Conservation (phyloP, 2,888 invertebrate species). For the Malthinus flaveolus region DNA sequence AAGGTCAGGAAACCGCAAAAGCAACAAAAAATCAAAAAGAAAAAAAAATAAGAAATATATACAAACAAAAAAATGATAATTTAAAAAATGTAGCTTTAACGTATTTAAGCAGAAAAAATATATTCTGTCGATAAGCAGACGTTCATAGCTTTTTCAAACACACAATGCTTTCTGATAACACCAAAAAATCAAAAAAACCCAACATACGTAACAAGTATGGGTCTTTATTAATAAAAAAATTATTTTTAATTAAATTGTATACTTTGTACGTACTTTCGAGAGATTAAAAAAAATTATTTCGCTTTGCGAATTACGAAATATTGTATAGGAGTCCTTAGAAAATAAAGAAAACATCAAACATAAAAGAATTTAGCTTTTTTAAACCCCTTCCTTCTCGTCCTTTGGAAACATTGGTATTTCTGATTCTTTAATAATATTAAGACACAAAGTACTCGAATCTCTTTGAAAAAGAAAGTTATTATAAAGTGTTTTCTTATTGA, state of each 20-base stretch:
- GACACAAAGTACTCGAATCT: slow-evolving; percentile 30
- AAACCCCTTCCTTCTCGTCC: slow-evolving; percentile 31
- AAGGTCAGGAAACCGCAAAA: slow-evolving; percentile 45
- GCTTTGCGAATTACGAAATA: neutral
- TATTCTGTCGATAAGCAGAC: neutral
- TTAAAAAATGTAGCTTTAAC: slow-evolving; percentile 4
- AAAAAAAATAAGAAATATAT: slow-evolving; percentile 15
- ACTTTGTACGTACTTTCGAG: too few species aligned
- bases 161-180: neutral
- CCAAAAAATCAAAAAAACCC: neutral
- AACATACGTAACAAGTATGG: too few species aligned
- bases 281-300: too few species aligned
- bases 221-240: too few species aligned
- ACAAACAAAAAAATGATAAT: slow-evolving; percentile 3
- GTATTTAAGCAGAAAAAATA: slow-evolving; percentile 2
- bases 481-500: slow-evolving; percentile 36
- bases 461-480: slow-evolving; percentile 36
- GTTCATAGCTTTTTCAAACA: slow-evolving; percentile 2
- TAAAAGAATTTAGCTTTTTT: slow-evolving; percentile 26
- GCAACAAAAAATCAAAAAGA: slow-evolving; percentile 39
- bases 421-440: slow-evolving; percentile 36
- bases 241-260: too few species aligned
- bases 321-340: slow-evolving; percentile 23
- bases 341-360: slow-evolving; percentile 21
- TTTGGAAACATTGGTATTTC: slow-evolving; percentile 29